phyloP scores from a whole-genome alignment of 2,113 vertebrate genomes.

The Gymnorhina tibicen region DNA sequence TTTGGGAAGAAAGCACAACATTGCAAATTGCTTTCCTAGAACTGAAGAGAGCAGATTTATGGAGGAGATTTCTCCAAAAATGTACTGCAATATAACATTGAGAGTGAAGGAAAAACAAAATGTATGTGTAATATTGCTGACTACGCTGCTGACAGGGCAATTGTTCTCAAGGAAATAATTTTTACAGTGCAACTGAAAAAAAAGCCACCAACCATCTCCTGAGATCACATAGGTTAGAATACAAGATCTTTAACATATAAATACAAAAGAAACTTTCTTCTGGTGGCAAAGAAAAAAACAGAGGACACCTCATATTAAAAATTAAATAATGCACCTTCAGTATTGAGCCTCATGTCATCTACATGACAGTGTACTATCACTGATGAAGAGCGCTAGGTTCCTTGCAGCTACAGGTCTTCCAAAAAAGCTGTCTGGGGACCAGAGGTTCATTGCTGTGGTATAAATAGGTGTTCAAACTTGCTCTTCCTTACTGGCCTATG shows the following conservation, averaged over 20 bases:
- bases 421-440: not conserved
- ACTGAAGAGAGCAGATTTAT: constrained; percentile 33
- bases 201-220: not conserved
- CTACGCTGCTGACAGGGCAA: constrained; percentile 39
- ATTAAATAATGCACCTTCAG: not conserved
- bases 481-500: not conserved
- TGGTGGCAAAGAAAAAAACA: not conserved
- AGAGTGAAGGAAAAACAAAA: not conserved
- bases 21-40: constrained; percentile 44
- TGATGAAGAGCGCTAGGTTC: not conserved
- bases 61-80: constrained; percentile 23
- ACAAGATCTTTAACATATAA: not conserved
- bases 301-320: not conserved
- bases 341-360: not conserved
- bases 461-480: not conserved
- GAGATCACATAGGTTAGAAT: not conserved
- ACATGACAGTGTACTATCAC: not conserved
- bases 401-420: not conserved
- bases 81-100: not conserved
- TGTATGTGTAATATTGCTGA: constrained; percentile 26
- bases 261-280: not conserved
- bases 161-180: constrained; percentile 23
- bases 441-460: not conserved
- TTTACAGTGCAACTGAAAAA: not conserved
- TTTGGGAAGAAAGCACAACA: constrained; percentile 14